These are phyloP conservation scores for Eospalax fontanierii DNA, from an alignment of 2,797 vertebrate species.

Conservation along the genomic window DNA sequence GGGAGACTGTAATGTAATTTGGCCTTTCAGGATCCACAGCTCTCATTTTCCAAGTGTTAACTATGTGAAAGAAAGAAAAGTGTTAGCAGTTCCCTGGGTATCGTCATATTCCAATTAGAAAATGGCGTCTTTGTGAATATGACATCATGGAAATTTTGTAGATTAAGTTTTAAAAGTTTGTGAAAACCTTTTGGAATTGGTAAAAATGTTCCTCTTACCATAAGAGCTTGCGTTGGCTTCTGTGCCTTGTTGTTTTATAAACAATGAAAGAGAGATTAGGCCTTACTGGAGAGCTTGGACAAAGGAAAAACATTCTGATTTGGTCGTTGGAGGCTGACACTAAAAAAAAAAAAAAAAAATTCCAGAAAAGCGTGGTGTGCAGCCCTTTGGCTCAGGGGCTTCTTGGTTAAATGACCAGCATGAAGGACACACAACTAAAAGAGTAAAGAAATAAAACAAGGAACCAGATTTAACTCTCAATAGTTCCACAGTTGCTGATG, in stretches of 20 bases:
- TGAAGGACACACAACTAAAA: background rate
- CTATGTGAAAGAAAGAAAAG: background rate
- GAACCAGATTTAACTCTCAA: background rate
- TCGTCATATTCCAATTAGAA: background rate
- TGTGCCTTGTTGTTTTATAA: slow-evolving; percentile 25
- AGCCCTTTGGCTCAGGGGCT: background rate
- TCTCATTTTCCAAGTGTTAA: background rate
- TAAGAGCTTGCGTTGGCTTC: background rate
- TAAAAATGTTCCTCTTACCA: background rate
- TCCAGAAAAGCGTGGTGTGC: background rate
- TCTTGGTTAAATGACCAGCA: slow-evolving; percentile 43
- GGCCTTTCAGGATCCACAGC: background rate
- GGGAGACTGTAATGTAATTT: background rate
- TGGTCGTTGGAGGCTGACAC: background rate
- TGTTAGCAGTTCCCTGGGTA: background rate
- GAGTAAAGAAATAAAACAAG: background rate
- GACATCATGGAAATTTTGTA: background rate
- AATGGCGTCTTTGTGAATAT: slow-evolving; percentile 13
- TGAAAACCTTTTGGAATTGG: slow-evolving; percentile 2
- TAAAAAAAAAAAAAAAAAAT: background rate
- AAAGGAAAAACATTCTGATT: background rate
- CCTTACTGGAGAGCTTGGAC: background rate
- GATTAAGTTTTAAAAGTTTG: background rate
- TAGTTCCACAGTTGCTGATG: background rate
- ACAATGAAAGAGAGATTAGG: background rate